Base-by-base conservation (phyloP, 1,140 invertebrate species). In the Lepidurus packardi region DNA sequence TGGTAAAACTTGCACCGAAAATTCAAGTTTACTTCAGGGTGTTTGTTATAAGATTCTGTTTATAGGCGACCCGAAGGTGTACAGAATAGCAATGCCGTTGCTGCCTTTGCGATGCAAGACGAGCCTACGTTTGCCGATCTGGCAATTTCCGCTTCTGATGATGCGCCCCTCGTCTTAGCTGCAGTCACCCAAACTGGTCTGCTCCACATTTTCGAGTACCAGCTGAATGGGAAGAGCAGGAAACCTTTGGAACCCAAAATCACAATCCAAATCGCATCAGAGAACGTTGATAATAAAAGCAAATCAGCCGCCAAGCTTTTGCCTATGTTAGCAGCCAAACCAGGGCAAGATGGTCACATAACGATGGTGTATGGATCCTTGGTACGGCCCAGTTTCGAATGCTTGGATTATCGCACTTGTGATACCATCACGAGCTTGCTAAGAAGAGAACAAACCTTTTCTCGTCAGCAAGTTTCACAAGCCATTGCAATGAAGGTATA, bases 241-340 rank as follows among this genome's bases (percentile, higher is more conserved):
- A 94, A 93, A 84, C 91, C 91, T 0, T 82, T 93, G 0, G 92
- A 93, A 84, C 91, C 92, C 5, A 89, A 88, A 80, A 84, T 90
- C 11, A 92, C 89, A 3, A 84, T 94, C n/a, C 88, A 90, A 83
- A 87, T 93, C 43, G 89, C 89, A 0, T 89, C 89, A 0, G 88
- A 90, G 82, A 80, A 83, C 13, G 83, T 81, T 43, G 78, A 73
- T 41, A 21, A 0, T 65, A 83, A 86, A 78, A 82, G 82, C n/a
- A 86, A 88, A 75, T 85, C 87, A 24, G 80, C 82, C 6, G 86
- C 88, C 1, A 86, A 87, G 78, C 87, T 87, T 74, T 87, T 91
- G 81, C 87, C 87, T 73, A 87, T 90, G 73, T 76, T 90, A 77
- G 82, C 84, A 42, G 83, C 84, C 42, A 81, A 84, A 42, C 82